phyloP scores from a whole-genome alignment of 2,797 vertebrate species.

The Phrynocephalus guinanensis region DNA sequence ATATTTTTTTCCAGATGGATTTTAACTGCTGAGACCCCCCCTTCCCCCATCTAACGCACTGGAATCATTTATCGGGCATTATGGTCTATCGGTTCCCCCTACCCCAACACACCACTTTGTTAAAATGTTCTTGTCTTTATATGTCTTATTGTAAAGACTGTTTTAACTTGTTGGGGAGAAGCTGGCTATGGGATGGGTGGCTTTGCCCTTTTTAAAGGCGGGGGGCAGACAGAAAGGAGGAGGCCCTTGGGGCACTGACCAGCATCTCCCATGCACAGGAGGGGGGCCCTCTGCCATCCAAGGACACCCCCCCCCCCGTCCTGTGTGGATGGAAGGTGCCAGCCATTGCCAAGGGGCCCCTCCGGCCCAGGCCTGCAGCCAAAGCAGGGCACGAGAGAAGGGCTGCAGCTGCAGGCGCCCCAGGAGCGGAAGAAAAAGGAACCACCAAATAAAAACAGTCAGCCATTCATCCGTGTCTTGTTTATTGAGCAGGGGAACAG shows the following conservation, averaged over 20 bases:
- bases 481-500: background rate
- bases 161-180: background rate
- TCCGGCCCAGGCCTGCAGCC: background rate
- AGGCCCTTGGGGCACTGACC: no score
- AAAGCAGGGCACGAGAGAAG: background rate
- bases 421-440: background rate
- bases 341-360: no score
- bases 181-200: no score
- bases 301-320: no score
- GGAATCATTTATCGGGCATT: conserved; percentile 35
- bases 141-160: background rate
- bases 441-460: background rate
- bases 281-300: background rate
- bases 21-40: background rate
- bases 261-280: no score
- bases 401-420: background rate
- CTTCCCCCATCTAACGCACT: conserved; percentile 8
- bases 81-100: background rate
- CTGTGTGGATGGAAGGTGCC: background rate
- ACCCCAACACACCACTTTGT: background rate
- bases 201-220: background rate
- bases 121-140: background rate
- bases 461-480: background rate
- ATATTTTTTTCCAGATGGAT: conserved; percentile 3
- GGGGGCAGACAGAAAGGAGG: no score